Conservation (phyloP, 2,888 invertebrate species). For the Aleiodes alternator region DNA sequence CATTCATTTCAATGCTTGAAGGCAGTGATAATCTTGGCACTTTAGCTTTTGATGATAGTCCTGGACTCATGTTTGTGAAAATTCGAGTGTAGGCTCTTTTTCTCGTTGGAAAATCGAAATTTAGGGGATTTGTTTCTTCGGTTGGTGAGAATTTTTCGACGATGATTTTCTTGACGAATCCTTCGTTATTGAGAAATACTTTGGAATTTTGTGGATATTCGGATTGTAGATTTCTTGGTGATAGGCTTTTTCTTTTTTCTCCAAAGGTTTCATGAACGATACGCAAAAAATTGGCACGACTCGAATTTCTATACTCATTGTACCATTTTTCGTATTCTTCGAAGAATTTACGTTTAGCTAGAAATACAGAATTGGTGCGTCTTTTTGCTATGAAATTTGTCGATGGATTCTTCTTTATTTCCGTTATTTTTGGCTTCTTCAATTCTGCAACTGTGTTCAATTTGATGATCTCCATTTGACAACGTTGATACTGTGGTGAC, state of each 20-base stretch:
- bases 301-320: slow-evolving; percentile 24
- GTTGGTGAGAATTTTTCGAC: neutral
- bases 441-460: slow-evolving; percentile 59
- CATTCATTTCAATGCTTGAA: neutral
- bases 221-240: neutral
- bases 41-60: neutral
- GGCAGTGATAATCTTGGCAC: slow-evolving; percentile 30
- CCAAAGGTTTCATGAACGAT: neutral
- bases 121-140: neutral
- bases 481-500: slow-evolving; percentile 1
- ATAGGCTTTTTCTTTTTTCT: slow-evolving; percentile 2
- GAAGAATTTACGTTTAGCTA: slow-evolving; percentile 58
- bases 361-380: neutral
- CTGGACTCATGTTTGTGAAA: neutral
- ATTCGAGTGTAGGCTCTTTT: neutral
- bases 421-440: slow-evolving; percentile 49
- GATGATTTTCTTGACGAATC: slow-evolving; percentile 21
- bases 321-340: slow-evolving; percentile 41
- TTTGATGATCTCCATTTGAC: slow-evolving; percentile 4
- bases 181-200: neutral
- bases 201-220: neutral
- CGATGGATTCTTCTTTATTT: slow-evolving; percentile 1
- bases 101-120: neutral
- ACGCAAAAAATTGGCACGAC: slow-evolving; percentile 4
- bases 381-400: neutral